Evolutionary conservation across 2,113 vertebrate species (phyloP).

Genomic region (Colinus virginianus): DNA sequence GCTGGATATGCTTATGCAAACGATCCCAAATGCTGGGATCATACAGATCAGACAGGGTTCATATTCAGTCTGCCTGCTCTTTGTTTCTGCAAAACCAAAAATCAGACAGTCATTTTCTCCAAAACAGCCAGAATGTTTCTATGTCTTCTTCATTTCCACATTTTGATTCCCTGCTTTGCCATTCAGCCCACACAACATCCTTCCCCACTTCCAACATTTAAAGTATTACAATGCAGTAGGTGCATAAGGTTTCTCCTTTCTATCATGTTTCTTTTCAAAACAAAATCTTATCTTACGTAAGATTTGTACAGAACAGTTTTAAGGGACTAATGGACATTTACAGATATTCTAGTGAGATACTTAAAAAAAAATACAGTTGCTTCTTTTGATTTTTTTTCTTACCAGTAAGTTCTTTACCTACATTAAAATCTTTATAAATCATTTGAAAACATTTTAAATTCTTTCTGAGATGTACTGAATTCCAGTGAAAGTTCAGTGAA

Average conservation of each 20-base stretch:
- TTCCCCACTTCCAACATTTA: background rate
- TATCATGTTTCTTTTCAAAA: background rate
- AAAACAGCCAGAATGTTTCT: slow-evolving; percentile 1
- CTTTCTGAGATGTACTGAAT: background rate
- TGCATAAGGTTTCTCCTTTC: background rate
- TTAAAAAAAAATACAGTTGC: rapidly evolving
- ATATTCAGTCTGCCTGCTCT: slow-evolving; percentile 4
- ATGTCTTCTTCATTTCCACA: background rate
- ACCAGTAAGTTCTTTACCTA: background rate
- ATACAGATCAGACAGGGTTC: slow-evolving; percentile 11
- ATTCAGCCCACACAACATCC: background rate
- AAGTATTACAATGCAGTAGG: background rate
- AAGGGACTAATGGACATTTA: background rate
- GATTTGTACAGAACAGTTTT: background rate
- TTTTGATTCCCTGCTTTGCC: slow-evolving; percentile 14
- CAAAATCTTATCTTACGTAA: background rate
- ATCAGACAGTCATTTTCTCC: slow-evolving; percentile 39
- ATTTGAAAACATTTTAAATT: background rate
- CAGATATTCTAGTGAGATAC: background rate
- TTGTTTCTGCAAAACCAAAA: slow-evolving; percentile 30
- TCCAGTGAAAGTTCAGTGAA: background rate
- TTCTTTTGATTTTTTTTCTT: background rate
- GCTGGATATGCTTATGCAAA: slow-evolving; percentile 46
- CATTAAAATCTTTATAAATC: background rate
- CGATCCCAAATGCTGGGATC: background rate